Base-by-base conservation (phyloP, 2,797 vertebrate genomes). In the Mus minutoides region DNA sequence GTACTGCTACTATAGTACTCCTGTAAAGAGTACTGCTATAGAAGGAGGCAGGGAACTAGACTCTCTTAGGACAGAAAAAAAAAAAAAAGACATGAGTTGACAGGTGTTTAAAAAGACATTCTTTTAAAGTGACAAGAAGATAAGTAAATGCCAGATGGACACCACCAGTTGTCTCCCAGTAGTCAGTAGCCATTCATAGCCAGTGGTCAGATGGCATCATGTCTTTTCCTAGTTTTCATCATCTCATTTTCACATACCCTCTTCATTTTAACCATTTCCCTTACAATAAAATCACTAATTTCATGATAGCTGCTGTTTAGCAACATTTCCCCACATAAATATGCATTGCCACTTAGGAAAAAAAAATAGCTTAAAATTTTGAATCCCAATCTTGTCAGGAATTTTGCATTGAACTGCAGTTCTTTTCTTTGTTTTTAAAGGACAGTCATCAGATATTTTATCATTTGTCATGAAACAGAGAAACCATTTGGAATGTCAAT, bases 371-470 rank as follows among this genome's bases (percentile, higher is more conserved):
- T 82, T 17, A 56, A 92, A 95, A 52, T 40, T 75, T 29, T 26
- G 6, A 90, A 6, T 34, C 76, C 79, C 21, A 89, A 64, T 91
- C 46, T 37, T 79, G 8, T 96, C 90, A 91, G 21, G 6, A 88
- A 40, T 78, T 90, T 96, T 91, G 5, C 10, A 69, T 87, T 26
- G 87, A 91, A 79, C 84, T 73, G 26, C 3, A 73, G 24, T 91
- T 89, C 21, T 58, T 58, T 85, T 40, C 73, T 86, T 62, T 19
- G 8, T 43, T 80, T 84, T 76, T 67, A 54, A 88, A 73, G 12
- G 46, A 67, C 1, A 37, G 16, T 88, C 22, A 92, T 83, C 22
- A 91, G 43, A 52, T 43, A 29, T 78, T 87, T 84, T 26, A 71
- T 83, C 11, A 34, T 77, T 26, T 60, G 40, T 60, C 24, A 77